phyloP scores from a whole-genome alignment of 2,113 vertebrate genomes.

The Oreotrochilus melanogaster region DNA sequence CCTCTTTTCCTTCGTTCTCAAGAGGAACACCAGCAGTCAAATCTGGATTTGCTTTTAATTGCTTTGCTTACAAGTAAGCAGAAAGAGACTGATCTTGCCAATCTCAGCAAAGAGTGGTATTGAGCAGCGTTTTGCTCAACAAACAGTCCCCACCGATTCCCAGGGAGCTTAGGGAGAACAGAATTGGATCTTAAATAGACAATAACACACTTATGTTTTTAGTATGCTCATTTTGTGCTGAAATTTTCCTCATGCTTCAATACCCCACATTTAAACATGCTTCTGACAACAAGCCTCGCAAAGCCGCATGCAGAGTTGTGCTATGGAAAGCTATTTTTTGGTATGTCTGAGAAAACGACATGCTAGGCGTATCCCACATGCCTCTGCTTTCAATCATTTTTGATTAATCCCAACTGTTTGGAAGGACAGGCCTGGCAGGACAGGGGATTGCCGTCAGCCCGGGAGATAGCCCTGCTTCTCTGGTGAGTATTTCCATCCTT shows the following conservation, averaged over 20 bases:
- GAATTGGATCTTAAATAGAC: neutral
- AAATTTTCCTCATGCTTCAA: neutral
- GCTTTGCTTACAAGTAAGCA: conserved; percentile 22
- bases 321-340: neutral
- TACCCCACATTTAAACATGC: neutral
- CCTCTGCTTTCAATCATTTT: conserved; percentile 8
- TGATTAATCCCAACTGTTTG: neutral
- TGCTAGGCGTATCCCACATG: rapidly evolving
- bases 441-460: neutral
- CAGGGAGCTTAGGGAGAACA: neutral
- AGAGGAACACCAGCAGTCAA: neutral
- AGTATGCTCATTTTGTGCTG: neutral
- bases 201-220: neutral
- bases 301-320: rapidly evolving
- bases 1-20: neutral
- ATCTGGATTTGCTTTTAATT: conserved; percentile 16
- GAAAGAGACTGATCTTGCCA: conserved; percentile 10
- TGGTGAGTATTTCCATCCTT: neutral
- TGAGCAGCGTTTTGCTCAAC: neutral
- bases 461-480: neutral
- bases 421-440: neutral
- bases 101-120: neutral
- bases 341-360: neutral
- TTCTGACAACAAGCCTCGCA: neutral
- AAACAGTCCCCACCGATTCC: neutral